These are phyloP conservation scores for Mylabris sibirica DNA, from an alignment of 2,888 invertebrate species.

Conservation along the genomic window DNA sequence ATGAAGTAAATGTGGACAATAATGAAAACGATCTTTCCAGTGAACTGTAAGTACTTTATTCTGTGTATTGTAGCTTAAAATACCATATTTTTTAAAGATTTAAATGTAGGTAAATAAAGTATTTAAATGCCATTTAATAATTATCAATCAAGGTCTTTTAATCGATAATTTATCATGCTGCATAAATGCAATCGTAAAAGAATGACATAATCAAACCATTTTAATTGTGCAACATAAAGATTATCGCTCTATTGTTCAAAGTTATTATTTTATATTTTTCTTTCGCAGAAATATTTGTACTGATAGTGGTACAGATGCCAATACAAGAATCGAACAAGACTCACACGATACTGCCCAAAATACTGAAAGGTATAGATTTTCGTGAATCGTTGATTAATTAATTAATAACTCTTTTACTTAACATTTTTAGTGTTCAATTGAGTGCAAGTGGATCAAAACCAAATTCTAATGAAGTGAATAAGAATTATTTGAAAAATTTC, in stretches of 20 bases:
- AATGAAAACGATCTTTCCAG: background rate
- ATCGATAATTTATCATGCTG: background rate
- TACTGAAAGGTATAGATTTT: conserved; percentile 3
- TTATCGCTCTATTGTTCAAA: background rate
- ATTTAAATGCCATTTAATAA: background rate
- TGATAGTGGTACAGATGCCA: background rate
- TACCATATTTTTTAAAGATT: background rate
- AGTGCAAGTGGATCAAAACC: background rate
- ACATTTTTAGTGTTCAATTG: background rate
- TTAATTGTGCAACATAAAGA: background rate
- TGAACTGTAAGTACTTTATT: background rate
- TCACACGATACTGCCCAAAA: background rate
- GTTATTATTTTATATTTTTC: background rate
- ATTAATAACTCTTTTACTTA: background rate
- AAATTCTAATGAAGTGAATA: background rate
- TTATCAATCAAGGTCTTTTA: background rate
- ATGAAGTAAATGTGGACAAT: background rate
- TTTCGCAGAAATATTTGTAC: background rate
- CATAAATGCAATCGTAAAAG: background rate
- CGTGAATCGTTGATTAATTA: conserved; percentile 3
- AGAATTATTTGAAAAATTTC: conserved; percentile 13
- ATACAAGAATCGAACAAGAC: background rate
- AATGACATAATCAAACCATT: background rate
- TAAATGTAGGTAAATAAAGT: background rate
- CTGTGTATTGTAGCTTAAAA: background rate